A percentile compares a stretch with the other conserved stretches of the same genome.
Evolutionary conservation across 2,113 vertebrate species (phyloP).

Genomic region (Grantiella picta): DNA sequence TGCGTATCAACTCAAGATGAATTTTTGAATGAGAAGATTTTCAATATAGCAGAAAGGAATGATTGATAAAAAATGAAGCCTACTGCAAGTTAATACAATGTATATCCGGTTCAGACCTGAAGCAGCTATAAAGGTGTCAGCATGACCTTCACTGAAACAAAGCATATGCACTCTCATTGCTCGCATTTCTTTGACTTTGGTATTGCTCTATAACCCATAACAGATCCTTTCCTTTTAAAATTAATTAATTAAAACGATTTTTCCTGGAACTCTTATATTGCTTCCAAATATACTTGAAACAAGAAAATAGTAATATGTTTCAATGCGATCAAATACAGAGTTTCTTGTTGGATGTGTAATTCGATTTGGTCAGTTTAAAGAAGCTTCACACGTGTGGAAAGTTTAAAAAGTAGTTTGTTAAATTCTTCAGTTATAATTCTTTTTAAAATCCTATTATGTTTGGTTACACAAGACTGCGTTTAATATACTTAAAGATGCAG

Average conservation of each 20-base stretch:
- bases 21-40: neutral
- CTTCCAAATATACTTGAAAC: neutral
- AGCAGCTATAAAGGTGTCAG: neutral
- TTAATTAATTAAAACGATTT: neutral
- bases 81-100: neutral
- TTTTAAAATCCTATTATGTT: slow-evolving; percentile 81
- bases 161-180: neutral
- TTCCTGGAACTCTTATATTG: neutral
- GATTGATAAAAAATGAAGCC: neutral
- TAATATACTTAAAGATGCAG: slow-evolving; percentile 79
- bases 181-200: neutral
- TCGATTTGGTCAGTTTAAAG: slow-evolving; percentile 58
- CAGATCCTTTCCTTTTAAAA: neutral
- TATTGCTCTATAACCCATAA: neutral
- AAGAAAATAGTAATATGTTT: neutral
- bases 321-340: neutral
- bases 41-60: neutral
- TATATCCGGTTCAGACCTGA: neutral
- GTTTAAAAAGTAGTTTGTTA: slow-evolving; percentile 72
- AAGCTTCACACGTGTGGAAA: slow-evolving; percentile 66
- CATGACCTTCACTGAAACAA: neutral
- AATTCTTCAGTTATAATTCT: slow-evolving; percentile 75
- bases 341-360: slow-evolving; percentile 36
- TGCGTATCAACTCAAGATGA: neutral
- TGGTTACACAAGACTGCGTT: slow-evolving; percentile 80